Percentiles rank a stretch among this genome's conserved stretches.
Evolutionary conservation across 2,113 vertebrate species (phyloP).

Genomic region (Corvus hawaiiensis): DNA sequence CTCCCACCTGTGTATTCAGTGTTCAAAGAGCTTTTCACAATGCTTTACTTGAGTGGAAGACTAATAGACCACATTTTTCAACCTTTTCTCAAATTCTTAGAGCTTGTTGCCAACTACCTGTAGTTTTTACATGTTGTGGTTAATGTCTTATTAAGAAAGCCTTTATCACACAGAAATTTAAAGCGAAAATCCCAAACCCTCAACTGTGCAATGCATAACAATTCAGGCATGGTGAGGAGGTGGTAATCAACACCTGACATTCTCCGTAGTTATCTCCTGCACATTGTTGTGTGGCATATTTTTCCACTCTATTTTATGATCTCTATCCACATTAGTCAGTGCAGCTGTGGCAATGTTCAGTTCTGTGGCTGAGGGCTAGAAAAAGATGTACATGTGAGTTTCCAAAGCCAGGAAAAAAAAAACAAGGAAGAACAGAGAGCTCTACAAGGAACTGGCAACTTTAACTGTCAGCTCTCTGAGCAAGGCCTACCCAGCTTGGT

Average conservation of each 20-base stretch:
- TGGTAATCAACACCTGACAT: background rate
- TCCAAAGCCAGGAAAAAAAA: background rate
- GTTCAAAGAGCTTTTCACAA: background rate
- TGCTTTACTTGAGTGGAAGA: background rate
- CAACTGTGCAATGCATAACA: background rate
- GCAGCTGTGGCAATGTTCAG: background rate
- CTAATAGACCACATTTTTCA: background rate
- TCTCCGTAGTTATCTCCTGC: background rate
- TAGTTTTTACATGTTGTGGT: background rate
- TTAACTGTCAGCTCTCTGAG: background rate
- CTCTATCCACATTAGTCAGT: background rate
- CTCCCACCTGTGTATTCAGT: background rate
- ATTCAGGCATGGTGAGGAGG: background rate
- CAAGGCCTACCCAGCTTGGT: background rate
- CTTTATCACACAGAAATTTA: background rate
- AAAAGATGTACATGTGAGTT: background rate
- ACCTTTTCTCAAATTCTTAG: background rate
- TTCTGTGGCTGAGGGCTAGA: background rate
- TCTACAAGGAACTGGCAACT: background rate
- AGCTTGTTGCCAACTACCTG: background rate
- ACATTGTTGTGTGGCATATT: background rate
- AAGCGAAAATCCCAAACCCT: background rate
- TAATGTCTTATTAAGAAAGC: background rate
- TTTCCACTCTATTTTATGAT: background rate
- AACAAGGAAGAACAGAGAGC: background rate